Conservation (phyloP, 1,140 invertebrate genomes). For the Zaprionus taronus region DNA sequence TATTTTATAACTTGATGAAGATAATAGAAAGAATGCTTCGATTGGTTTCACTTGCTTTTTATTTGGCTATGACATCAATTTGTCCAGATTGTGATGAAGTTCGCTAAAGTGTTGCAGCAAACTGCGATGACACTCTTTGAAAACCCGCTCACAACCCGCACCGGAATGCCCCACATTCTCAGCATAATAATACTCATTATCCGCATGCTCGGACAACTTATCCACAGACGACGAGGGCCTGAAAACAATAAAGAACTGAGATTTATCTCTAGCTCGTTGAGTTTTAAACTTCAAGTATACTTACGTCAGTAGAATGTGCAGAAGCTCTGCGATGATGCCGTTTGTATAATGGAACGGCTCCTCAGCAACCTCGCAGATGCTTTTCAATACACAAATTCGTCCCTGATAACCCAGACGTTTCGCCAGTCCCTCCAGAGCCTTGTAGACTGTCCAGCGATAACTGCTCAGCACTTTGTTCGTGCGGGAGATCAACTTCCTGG, state of each 20-base stretch:
- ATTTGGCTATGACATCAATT: constrained; percentile 58
- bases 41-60: constrained; percentile 44
- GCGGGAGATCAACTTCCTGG: constrained; percentile 56
- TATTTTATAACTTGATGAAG: neutral
- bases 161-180: constrained; percentile 87
- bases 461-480: constrained; percentile 70
- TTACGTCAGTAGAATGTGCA: constrained; percentile 90
- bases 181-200: constrained; percentile 89
- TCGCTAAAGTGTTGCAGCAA: constrained; percentile 69
- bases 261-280: neutral
- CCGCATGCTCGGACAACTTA: constrained; percentile 86
- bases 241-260: constrained; percentile 1
- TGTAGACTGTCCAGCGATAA: constrained; percentile 79
- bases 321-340: constrained; percentile 89
- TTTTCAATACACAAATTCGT: constrained; percentile 89
- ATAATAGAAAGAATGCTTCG: neutral
- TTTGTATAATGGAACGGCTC: constrained; percentile 88
- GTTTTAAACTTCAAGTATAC: constrained; percentile 38
- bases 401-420: constrained; percentile 87
- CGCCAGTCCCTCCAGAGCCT: constrained; percentile 71
- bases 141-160: constrained; percentile 86
- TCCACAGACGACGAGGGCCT: constrained; percentile 89
- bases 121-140: constrained; percentile 87
- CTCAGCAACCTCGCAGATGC: constrained; percentile 90
- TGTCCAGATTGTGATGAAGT: constrained; percentile 60